Percentiles rank a stretch among this genome's conserved stretches.
Evolutionary conservation across 2,888 invertebrate species (phyloP).

Genomic region (Geotrupes spiniger): DNA sequence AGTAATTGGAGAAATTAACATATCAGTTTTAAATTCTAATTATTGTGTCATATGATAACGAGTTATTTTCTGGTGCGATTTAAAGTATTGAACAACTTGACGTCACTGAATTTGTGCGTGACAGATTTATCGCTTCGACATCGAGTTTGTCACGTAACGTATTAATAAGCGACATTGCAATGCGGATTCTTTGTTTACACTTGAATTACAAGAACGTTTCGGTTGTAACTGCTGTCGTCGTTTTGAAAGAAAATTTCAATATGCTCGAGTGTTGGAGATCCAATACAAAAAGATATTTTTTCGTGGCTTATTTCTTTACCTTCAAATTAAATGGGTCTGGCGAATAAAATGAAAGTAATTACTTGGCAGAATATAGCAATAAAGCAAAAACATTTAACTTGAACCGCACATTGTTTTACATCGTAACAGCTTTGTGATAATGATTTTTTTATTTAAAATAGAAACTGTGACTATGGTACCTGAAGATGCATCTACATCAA

Average conservation of each 20-base stretch:
- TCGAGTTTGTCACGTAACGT: slow-evolving; percentile 20
- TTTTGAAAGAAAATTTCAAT: slow-evolving; percentile 4
- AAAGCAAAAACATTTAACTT: too few species aligned
- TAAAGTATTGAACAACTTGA: slow-evolving; percentile 4
- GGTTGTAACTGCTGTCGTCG: not conserved
- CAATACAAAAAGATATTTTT: not conserved
- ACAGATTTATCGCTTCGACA: slow-evolving; percentile 16
- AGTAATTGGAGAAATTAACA: not conserved
- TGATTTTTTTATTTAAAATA: too few species aligned
- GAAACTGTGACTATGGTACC: too few species aligned
- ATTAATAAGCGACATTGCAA: slow-evolving; percentile 11
- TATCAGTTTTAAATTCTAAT: slow-evolving; percentile 6
- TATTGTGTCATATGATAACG: not conserved
- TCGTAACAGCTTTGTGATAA: too few species aligned
- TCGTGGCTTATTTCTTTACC: too few species aligned
- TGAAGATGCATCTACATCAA: too few species aligned
- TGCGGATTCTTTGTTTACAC: slow-evolving; percentile 16
- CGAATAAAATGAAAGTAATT: too few species aligned
- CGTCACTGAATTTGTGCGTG: slow-evolving; percentile 20
- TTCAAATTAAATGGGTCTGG: too few species aligned
- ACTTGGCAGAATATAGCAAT: too few species aligned
- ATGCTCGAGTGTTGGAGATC: not conserved
- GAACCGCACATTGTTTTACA: too few species aligned
- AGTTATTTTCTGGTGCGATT: not conserved
- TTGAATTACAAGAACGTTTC: slow-evolving; percentile 13